phyloP scores from a whole-genome alignment of 2,797 vertebrate species.

The Acanthopagrus latus region DNA sequence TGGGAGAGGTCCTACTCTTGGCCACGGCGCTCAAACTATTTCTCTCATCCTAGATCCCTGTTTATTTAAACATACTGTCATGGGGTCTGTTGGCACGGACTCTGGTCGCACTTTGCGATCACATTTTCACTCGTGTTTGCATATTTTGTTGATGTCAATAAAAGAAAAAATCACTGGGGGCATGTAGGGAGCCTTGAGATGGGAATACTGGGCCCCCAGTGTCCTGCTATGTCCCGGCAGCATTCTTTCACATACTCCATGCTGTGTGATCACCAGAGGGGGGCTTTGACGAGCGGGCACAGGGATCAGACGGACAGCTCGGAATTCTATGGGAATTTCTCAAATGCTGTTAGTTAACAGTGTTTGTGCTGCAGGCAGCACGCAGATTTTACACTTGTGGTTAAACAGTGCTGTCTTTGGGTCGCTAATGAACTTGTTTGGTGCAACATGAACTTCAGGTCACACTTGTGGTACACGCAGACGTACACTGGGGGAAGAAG shows the following conservation, averaged over 20 bases:
- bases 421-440: constrained; percentile 9
- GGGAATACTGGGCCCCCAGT: constrained; percentile 71
- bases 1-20: constrained; percentile 61
- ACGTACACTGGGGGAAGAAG: background rate
- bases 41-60: constrained; percentile 45
- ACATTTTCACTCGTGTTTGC: constrained; percentile 49
- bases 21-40: constrained; percentile 27
- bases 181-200: constrained; percentile 39
- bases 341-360: constrained; percentile 39
- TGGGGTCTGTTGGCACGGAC: constrained; percentile 25
- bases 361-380: constrained; percentile 45
- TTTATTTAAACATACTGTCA: constrained; percentile 58
- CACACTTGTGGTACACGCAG: background rate
- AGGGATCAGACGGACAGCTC: constrained; percentile 64
- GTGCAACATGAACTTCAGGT: constrained; percentile 6
- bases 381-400: constrained; percentile 13
- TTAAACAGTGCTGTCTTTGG: constrained; percentile 13
- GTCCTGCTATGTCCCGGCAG: constrained; percentile 65
- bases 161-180: constrained; percentile 39
- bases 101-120: constrained; percentile 23
- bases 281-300: constrained; percentile 63
- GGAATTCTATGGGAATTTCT: constrained; percentile 79
- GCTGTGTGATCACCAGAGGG: constrained; percentile 72
- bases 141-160: constrained; percentile 47
- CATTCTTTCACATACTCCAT: constrained; percentile 85